These are phyloP conservation scores for Callopanchax toddi DNA, from an alignment of 2,113 vertebrate genomes.

Conservation along the genomic window DNA sequence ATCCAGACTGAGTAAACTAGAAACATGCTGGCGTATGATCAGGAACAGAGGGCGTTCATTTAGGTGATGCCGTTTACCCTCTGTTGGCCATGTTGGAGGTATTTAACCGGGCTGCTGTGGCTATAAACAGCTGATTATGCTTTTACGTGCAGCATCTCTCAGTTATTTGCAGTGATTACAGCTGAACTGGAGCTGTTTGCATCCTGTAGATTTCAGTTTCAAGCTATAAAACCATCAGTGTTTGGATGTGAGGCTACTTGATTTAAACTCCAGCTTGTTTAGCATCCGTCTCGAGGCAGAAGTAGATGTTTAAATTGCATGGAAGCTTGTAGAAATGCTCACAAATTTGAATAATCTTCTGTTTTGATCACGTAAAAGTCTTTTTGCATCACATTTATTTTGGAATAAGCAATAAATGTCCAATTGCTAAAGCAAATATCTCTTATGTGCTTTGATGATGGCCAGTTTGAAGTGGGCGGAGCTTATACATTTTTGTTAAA, in stretches of 20 bases:
- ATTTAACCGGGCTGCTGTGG: conserved; percentile 4
- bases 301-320: too few species aligned
- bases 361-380: not conserved
- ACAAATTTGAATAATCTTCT: not conserved
- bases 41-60: conserved; percentile 21
- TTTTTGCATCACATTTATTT: not conserved
- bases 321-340: not conserved
- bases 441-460: too few species aligned
- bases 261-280: not conserved
- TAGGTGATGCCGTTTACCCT: conserved; percentile 29
- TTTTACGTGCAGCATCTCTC: not conserved
- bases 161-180: not conserved
- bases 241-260: not conserved
- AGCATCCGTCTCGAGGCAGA: not conserved
- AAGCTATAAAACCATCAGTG: not conserved
- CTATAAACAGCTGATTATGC: conserved; percentile 1
- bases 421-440: too few species aligned
- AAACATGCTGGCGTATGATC: conserved; percentile 22
- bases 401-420: too few species aligned
- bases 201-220: not conserved
- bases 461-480: too few species aligned
- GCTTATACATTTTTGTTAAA: too few species aligned
- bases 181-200: not conserved
- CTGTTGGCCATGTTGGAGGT: conserved; percentile 36
- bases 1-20: conserved; percentile 8